Base-by-base conservation (phyloP, 2,888 invertebrate genomes). In the Timandra comae region DNA sequence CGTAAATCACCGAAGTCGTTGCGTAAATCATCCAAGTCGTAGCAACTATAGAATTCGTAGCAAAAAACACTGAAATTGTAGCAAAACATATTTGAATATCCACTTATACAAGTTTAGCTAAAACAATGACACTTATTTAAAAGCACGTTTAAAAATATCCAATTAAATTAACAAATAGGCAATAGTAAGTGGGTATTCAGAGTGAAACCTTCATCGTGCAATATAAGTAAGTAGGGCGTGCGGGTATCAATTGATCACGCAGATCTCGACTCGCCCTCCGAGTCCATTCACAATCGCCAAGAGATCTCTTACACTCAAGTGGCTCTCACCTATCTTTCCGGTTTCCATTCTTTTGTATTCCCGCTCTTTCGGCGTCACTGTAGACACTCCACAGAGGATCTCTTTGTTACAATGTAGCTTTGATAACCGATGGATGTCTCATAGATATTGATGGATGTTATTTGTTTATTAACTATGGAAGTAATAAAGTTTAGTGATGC, bases 211-310 rank as follows among this genome's bases (percentile, higher is more conserved):
- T 35, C 50, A 63, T 60, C 52, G 53, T 61, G 66, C 66, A 62
- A 52, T 58, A 65, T 66, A 52, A 49, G 44, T 51, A 54, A 57
- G 59, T 49, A 46, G 59, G 56, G 61, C 72, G 72, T 68, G 73
- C 68, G 72, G 61, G 64, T 72, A 75, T 78, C 74, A 82, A 77
- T 80, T 79, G 82, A 82, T 81, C 74, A 72, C 70, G 79, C 76
- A 75, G 78, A 77, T 76, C 60, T 50, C 42, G 51, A 50, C 58
- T 58, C 51, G 45, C 53, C 48, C 61, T 67, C 67, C 55, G 56
- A 64, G 65, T 67, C 66, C 71, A 75, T 73, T 76, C 71, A 68
- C 68, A 69, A 74, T 78, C 24, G 24, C 16, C 16, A 16, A 16
- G 67, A 68, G 63, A 60, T 63, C 70, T 60, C 62, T 52, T 44